Base-by-base conservation (phyloP, 2,797 vertebrate species). In the Pterois miles region DNA sequence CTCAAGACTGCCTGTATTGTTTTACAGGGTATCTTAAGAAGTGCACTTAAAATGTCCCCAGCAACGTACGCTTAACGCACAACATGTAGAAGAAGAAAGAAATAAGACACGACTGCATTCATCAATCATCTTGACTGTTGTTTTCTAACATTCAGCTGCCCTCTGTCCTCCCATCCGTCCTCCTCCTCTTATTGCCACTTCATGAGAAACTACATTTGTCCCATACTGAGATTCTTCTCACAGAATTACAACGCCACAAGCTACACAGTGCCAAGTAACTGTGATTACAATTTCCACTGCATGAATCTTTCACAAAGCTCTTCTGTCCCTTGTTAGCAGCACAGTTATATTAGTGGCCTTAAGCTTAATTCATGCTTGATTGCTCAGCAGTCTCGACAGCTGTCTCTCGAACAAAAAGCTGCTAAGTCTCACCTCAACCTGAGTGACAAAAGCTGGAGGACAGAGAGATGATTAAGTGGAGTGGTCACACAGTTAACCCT, bases 361-460 rank as follows among this genome's bases (percentile, higher is more conserved):
- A 5, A 74, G 78, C 76, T 68, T 65, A 18, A 56, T 83, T 78
- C 65, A 33, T 71, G 69, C 78, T 50, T 25, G 25, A 71, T 66
- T 12, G 3, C 67, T 69, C 71, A 4, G 36, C 11, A 1, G 53
- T 33, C 57, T 71, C 38, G 16, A 67, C 81, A 59, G 69, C 69
- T 67, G 80, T 56, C 82, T 77, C 76, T 69, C 2, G 11, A 78
- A 56, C 16, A 18, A 64, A 64, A 62, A 71, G 69, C 58, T 13
- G 60, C 4, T 22, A 2, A 3, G 56, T 66, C 50, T 31, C 63
- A 14, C 66, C 38, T 72, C 69, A 40, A 62, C 68, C 60, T 40
- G 75, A 74, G 46, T 20, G 34, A 62, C 71, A 73, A 58, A 76
- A 75, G 66, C 78, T 65, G 71, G 64, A 75, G 67, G 64, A 71